phyloP scores from a whole-genome alignment of 2,113 vertebrate species.

The Archilochus colubris region DNA sequence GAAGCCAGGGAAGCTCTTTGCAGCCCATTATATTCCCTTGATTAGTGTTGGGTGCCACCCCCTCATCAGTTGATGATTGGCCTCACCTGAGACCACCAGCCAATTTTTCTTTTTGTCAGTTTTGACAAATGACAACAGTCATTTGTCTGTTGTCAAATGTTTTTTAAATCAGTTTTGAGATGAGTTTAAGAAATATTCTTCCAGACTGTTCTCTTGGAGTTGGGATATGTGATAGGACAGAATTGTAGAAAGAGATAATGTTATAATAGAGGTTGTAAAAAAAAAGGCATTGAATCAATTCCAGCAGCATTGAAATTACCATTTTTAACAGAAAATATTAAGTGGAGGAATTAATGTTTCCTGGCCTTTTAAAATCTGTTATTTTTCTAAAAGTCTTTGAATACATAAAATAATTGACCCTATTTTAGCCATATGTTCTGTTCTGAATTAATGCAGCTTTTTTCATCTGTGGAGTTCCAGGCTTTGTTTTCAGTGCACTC shows the following conservation, averaged over 20 bases:
- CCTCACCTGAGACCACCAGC: too few relatives aligned
- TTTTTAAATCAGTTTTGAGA: not conserved
- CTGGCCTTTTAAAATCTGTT: not conserved
- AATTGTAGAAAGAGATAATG: not conserved
- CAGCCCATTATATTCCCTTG: too few relatives aligned
- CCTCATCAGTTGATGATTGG: too few relatives aligned
- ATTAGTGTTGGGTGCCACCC: too few relatives aligned
- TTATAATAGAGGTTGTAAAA: not conserved
- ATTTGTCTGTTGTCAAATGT: not conserved
- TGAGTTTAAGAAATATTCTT: not conserved
- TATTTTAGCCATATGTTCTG: not conserved
- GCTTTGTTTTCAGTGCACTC: not conserved
- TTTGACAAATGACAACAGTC: too few relatives aligned
- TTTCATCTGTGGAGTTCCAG: not conserved
- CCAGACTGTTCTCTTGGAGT: not conserved
- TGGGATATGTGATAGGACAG: not conserved
- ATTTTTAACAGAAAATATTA: not conserved
- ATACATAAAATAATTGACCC: not conserved
- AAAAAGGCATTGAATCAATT: not conserved
- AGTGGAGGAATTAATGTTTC: not conserved
- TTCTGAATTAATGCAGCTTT: not conserved
- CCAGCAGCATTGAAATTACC: not conserved
- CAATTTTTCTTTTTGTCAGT: too few relatives aligned
- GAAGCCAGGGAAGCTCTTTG: too few relatives aligned
- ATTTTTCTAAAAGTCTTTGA: not conserved